phyloP scores from a whole-genome alignment of 2,113 vertebrate genomes.

The Nematolebias whitei region DNA sequence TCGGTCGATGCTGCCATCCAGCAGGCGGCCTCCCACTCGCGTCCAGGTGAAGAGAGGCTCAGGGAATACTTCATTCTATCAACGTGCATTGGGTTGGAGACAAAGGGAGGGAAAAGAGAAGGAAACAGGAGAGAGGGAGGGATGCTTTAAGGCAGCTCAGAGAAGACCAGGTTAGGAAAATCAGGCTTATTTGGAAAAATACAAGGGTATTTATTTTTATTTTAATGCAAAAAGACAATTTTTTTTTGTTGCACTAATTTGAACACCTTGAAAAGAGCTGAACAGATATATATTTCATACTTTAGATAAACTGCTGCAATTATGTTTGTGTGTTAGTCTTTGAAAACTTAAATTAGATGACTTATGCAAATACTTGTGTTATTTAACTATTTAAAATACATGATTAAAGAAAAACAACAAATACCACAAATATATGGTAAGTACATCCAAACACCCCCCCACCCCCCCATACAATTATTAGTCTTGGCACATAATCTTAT shows the following conservation, averaged over 20 bases:
- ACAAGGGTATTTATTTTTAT: too few relatives aligned
- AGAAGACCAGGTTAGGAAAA: conserved; percentile 10
- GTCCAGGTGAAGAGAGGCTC: conserved; percentile 98
- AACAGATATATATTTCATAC: not conserved
- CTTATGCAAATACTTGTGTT: not conserved
- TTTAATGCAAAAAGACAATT: conserved; percentile 7
- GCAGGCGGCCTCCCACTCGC: conserved; percentile 89
- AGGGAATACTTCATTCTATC: conserved; percentile 95
- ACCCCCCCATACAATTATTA: too few relatives aligned
- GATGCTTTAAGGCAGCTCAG: conserved; percentile 16
- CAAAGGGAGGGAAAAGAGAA: not conserved
- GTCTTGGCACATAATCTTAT: conserved; percentile 52
- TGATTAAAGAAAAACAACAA: not conserved
- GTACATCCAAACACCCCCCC: too few relatives aligned
- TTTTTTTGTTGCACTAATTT: conserved; percentile 1
- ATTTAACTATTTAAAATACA: not conserved
- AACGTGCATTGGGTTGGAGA: conserved; percentile 9
- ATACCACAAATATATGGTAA: not conserved
- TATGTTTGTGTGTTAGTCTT: not conserved
- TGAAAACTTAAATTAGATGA: too few relatives aligned
- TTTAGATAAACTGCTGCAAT: not conserved
- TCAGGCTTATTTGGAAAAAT: too few relatives aligned
- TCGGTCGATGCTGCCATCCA: conserved; percentile 89
- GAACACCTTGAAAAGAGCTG: not conserved
- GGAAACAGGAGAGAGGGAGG: not conserved